A percentile compares a stretch with the other conserved stretches of the same genome.
phyloP scores from a whole-genome alignment of 2,888 invertebrate species.

The Taphrorychus bicolor region DNA sequence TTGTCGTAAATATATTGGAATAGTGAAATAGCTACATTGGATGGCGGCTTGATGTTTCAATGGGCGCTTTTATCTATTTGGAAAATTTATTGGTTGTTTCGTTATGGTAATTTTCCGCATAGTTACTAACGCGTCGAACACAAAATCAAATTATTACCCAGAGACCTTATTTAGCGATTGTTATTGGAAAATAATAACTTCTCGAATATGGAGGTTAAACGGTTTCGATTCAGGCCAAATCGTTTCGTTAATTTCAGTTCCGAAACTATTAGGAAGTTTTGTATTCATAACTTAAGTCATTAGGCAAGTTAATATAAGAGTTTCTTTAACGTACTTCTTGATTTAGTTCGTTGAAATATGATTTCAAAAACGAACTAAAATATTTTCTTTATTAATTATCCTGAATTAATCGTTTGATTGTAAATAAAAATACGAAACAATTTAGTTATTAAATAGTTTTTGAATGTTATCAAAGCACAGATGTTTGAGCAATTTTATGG shows the following conservation, averaged over 20 bases:
- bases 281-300: neutral
- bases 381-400: too few relatives aligned
- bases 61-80: neutral
- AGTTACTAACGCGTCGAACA: neutral
- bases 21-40: slow-evolving; percentile 6
- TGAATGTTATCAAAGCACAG: too few relatives aligned
- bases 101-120: neutral
- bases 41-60: neutral
- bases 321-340: too few relatives aligned
- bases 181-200: neutral
- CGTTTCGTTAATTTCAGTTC: slow-evolving; percentile 7
- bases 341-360: too few relatives aligned
- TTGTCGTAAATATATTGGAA: slow-evolving; percentile 21
- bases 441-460: too few relatives aligned
- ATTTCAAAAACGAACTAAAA: too few relatives aligned
- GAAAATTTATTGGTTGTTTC: neutral
- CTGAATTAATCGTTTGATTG: too few relatives aligned
- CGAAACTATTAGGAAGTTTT: slow-evolving; percentile 16
- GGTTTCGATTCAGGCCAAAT: neutral
- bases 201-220: neutral
- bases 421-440: too few relatives aligned
- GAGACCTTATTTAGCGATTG: neutral
- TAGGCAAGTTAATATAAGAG: neutral
- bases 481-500: too few relatives aligned
- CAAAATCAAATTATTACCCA: neutral